These are phyloP conservation scores for Panulirus ornatus DNA, from an alignment of 1,140 invertebrate species.

Conservation along the genomic window DNA sequence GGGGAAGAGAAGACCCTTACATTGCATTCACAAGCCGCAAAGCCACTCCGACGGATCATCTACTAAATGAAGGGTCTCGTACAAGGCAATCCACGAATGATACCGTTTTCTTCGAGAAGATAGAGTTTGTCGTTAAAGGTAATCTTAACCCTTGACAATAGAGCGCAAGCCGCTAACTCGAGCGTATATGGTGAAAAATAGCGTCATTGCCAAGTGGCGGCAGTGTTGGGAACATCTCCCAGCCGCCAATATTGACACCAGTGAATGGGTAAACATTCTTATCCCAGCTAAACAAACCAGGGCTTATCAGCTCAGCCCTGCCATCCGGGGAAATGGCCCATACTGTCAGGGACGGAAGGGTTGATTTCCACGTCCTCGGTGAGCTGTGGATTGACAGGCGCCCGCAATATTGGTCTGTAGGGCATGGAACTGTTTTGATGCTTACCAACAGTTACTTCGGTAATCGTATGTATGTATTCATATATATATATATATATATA, in stretches of 20 bases:
- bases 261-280: slow-evolving; percentile 59
- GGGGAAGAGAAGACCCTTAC: neutral
- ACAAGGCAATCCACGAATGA: too few species aligned
- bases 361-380: neutral
- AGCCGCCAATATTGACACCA: slow-evolving; percentile 44
- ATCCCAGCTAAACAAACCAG: slow-evolving; percentile 56
- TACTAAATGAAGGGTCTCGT: too few species aligned
- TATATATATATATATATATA: too few species aligned
- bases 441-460: neutral
- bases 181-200: neutral
- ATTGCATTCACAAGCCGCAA: neutral
- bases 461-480: neutral
- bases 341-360: neutral
- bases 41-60: neutral
- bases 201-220: slow-evolving; percentile 10
- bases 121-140: too few species aligned
- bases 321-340: neutral
- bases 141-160: too few species aligned
- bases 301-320: slow-evolving; percentile 9
- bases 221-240: slow-evolving; percentile 25
- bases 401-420: slow-evolving; percentile 41
- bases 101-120: too few species aligned
- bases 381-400: slow-evolving; percentile 37
- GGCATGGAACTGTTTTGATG: slow-evolving; percentile 12
- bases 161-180: neutral